phyloP scores from a whole-genome alignment of 2,113 vertebrate genomes.

The Arizona elegans region DNA sequence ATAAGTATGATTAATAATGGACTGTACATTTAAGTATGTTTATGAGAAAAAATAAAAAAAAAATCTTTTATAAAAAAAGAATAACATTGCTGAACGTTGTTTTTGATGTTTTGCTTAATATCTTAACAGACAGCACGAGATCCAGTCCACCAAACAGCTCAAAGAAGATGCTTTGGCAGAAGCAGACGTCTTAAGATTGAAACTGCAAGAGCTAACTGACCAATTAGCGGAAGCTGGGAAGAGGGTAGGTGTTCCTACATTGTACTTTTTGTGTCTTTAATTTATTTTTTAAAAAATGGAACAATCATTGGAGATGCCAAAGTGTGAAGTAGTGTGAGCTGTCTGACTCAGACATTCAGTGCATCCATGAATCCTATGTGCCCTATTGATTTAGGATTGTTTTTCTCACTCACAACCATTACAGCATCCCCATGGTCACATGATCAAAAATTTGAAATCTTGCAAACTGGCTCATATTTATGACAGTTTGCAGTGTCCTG shows the following conservation, averaged over 20 bases:
- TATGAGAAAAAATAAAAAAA: too few relatives aligned
- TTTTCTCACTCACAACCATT: too few relatives aligned
- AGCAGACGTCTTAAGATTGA: conserved; percentile 38
- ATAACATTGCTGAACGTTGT: conserved; percentile 12
- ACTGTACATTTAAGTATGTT: too few relatives aligned
- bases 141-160: conserved; percentile 48
- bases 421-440: too few relatives aligned
- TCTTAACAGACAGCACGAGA: conserved; percentile 45
- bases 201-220: conserved; percentile 37
- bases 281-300: too few relatives aligned
- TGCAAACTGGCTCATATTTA: too few relatives aligned
- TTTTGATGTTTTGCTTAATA: not conserved
- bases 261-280: not conserved
- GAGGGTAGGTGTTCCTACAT: conserved; percentile 39
- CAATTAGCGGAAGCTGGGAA: conserved; percentile 18
- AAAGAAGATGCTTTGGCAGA: conserved; percentile 51
- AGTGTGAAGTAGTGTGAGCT: not conserved
- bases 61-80: not conserved
- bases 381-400: too few relatives aligned
- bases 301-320: not conserved
- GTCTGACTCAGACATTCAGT: fast-evolving
- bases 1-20: too few relatives aligned
- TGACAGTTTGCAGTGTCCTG: too few relatives aligned
- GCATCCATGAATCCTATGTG: not conserved
- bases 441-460: too few relatives aligned